phyloP scores from a whole-genome alignment of 1,140 invertebrate genomes.

The Halesus radiatus region DNA sequence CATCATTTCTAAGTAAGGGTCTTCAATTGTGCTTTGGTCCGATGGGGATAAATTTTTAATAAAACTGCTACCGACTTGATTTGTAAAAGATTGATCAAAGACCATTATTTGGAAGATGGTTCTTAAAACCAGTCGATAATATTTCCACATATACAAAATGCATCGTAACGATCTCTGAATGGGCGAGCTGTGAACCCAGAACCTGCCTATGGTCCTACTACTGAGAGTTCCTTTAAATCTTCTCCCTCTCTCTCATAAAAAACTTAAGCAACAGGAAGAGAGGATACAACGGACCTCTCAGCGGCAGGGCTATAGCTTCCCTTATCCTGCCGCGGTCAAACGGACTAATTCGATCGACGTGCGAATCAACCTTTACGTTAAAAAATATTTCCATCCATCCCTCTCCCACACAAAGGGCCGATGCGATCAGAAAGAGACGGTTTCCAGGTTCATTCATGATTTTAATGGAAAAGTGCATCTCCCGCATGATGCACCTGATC shows the following conservation, averaged over 20 bases:
- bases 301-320: background rate
- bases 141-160: conserved; percentile 36
- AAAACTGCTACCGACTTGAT: background rate
- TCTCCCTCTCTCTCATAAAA: too few relatives aligned
- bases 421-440: conserved; percentile 16
- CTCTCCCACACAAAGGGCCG: background rate
- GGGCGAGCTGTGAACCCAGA: background rate
- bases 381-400: conserved; percentile 32
- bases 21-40: too few relatives aligned
- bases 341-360: conserved; percentile 51
- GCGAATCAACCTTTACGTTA: conserved; percentile 48
- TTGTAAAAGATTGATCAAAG: conserved; percentile 6
- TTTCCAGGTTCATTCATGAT: conserved; percentile 49
- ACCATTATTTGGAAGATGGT: conserved; percentile 7
- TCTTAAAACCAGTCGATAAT: conserved; percentile 22
- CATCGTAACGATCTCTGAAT: conserved; percentile 40
- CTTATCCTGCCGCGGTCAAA: conserved; percentile 12
- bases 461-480: conserved; percentile 45
- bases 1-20: too few relatives aligned
- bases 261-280: too few relatives aligned
- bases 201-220: background rate
- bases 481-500: conserved; percentile 47
- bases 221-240: too few relatives aligned
- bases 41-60: too few relatives aligned
- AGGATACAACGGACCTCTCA: too few relatives aligned